Evolutionary conservation across 2,888 invertebrate species (phyloP).

Genomic region (Chrysomela aeneicollis): DNA sequence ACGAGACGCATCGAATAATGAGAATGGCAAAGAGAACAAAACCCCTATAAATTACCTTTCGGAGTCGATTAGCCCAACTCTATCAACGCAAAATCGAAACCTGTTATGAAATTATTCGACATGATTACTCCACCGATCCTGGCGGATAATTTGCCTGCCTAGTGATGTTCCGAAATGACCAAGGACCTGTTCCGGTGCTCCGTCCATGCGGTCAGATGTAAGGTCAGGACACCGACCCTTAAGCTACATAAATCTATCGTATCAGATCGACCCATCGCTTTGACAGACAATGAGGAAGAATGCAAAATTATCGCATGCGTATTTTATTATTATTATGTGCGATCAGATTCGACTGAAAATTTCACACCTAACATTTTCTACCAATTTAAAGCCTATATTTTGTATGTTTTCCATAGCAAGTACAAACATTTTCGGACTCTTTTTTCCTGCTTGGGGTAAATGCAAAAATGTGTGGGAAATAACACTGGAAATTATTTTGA

Average conservation of each 20-base stretch:
- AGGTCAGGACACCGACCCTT: slow-evolving; percentile 21
- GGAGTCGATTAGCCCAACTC: slow-evolving; percentile 60
- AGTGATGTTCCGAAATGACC: slow-evolving; percentile 45
- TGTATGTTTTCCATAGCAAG: no score
- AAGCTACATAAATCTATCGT: slow-evolving; percentile 11
- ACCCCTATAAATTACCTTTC: slow-evolving; percentile 59
- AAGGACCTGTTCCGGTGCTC: slow-evolving; percentile 24
- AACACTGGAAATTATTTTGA: no score
- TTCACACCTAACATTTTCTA: no score
- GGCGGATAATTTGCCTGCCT: slow-evolving; percentile 59
- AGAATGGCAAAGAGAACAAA: slow-evolving; percentile 60
- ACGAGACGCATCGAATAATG: slow-evolving; percentile 50
- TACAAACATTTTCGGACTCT: no score
- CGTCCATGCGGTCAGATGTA: slow-evolving; percentile 24
- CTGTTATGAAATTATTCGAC: slow-evolving; percentile 61
- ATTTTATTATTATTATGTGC: no score
- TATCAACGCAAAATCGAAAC: slow-evolving; percentile 62
- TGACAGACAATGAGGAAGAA: background rate
- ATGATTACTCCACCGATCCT: slow-evolving; percentile 57
- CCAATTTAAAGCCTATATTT: no score
- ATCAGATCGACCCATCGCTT: slow-evolving; percentile 16
- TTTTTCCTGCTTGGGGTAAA: no score
- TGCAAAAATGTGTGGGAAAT: no score
- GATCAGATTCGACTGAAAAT: no score
- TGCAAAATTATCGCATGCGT: no score